Percentiles rank a stretch among this genome's conserved stretches.
Evolutionary conservation across 1,140 invertebrate genomes (phyloP).

Genomic region (Lordiphosa mommai): DNA sequence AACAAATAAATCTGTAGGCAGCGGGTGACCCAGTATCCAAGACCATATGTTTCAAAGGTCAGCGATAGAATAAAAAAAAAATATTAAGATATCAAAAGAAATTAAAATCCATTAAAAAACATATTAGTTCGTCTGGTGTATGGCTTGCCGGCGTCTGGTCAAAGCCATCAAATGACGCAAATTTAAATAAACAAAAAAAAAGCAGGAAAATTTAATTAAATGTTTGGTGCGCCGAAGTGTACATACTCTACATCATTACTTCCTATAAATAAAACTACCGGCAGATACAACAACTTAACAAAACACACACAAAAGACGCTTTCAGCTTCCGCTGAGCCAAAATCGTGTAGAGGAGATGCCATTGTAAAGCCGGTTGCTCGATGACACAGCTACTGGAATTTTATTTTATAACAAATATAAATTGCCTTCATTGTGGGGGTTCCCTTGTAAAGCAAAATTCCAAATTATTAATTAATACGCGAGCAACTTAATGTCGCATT

Average conservation of each 20-base stretch:
- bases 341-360: background rate
- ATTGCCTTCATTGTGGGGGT: background rate
- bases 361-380: background rate
- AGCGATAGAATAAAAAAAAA: constrained; percentile 6
- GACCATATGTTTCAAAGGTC: constrained; percentile 11
- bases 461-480: background rate
- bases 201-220: constrained; percentile 1
- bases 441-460: constrained; percentile 1
- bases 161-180: constrained; percentile 20
- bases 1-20: too few relatives aligned
- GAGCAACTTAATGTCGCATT: background rate
- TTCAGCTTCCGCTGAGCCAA: background rate
- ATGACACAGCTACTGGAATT: background rate
- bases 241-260: background rate
- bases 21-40: too few relatives aligned
- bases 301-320: constrained; percentile 2
- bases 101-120: background rate
- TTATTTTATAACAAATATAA: too few relatives aligned
- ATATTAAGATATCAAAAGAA: too few relatives aligned
- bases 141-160: background rate
- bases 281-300: background rate
- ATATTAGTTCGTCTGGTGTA: background rate
- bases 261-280: background rate
- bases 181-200: constrained; percentile 6
- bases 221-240: background rate